Percentiles rank a stretch among this genome's conserved stretches.
phyloP scores from a whole-genome alignment of 92 coral and sea anemone genomes.

The Meandrina meandrites region DNA sequence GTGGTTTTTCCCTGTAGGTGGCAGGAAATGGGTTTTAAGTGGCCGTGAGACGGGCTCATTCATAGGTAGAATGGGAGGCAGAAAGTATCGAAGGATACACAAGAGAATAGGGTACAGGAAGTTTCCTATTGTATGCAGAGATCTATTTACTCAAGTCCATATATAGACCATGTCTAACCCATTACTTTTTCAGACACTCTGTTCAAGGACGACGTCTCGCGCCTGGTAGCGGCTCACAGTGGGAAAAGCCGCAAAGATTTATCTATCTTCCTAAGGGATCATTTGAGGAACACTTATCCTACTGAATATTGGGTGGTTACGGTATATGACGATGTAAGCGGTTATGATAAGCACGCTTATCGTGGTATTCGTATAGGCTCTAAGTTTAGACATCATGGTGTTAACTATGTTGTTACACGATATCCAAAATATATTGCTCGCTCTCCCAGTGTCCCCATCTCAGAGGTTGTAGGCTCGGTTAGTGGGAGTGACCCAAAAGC shows the following conservation, averaged over 20 bases:
- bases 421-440: neutral
- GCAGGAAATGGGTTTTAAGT: no score
- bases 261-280: neutral
- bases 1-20: no score
- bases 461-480: neutral
- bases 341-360: slow-evolving; percentile 7
- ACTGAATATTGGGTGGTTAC: slow-evolving; percentile 8
- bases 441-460: neutral
- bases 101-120: no score
- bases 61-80: no score
- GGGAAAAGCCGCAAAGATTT: neutral
- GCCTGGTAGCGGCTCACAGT: neutral
- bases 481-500: slow-evolving; percentile 4
- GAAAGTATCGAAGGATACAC: no score
- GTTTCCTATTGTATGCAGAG: no score
- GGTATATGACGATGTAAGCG: neutral
- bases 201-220: neutral
- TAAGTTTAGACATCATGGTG: neutral
- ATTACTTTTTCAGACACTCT: neutral
- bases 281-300: neutral
- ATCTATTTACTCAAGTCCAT: no score
- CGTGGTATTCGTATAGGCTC: neutral
- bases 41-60: no score
- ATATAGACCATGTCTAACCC: neutral
- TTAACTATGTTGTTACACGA: slow-evolving; percentile 6